These are phyloP conservation scores for Mesorhabditis belari DNA, from an alignment of 2,888 invertebrate species.

Conservation along the genomic window DNA sequence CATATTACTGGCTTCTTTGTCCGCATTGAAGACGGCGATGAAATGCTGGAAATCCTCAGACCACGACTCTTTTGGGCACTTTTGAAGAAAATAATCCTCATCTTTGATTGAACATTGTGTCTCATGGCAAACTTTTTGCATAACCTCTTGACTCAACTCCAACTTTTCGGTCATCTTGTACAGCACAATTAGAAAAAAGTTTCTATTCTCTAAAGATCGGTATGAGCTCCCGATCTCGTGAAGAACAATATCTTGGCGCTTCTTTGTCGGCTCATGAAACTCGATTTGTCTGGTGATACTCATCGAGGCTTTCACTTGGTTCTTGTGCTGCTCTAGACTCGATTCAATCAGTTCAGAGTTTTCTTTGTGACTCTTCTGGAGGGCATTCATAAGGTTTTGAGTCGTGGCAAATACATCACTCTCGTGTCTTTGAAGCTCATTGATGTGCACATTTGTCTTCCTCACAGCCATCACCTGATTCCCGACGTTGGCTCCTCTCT, in stretches of 20 bases:
- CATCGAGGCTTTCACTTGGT: slow-evolving; percentile 2
- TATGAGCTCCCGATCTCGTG: background rate
- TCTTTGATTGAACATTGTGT: background rate
- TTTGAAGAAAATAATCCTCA: background rate
- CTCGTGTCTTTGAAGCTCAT: too few relatives aligned
- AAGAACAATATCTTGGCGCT: background rate
- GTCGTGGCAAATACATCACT: too few relatives aligned
- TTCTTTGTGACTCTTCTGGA: background rate
- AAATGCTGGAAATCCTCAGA: background rate
- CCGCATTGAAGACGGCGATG: too few relatives aligned
- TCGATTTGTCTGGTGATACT: background rate
- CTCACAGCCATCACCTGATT: background rate
- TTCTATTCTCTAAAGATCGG: too few relatives aligned
- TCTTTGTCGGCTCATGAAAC: background rate
- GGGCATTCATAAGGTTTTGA: too few relatives aligned
- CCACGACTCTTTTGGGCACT: background rate
- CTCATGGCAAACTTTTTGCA: background rate
- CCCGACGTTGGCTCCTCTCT: background rate
- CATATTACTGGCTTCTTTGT: too few relatives aligned
- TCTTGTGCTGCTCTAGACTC: slow-evolving; percentile 1
- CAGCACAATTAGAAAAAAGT: background rate
- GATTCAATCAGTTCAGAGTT: background rate
- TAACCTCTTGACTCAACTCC: background rate
- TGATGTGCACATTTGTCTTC: background rate
- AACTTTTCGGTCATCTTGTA: background rate